A percentile compares a stretch with the other conserved stretches of the same genome.
Conservation (phyloP, 2,888 invertebrate species). For the Drosophila borborema region DNA sequence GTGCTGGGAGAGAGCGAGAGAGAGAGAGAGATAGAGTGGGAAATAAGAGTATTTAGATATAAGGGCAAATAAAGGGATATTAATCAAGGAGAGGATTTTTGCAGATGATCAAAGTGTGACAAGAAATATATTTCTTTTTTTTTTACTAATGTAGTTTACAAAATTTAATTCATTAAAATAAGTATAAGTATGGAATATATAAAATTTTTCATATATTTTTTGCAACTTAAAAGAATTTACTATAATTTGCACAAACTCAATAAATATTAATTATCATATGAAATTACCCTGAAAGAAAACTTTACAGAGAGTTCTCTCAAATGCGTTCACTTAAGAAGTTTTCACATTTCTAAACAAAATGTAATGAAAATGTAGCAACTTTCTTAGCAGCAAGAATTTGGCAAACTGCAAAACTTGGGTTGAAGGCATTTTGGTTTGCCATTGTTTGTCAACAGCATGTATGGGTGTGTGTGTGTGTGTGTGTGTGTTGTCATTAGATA, state of each 20-base stretch:
- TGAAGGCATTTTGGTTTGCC: constrained; percentile 1
- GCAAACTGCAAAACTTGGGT: neutral
- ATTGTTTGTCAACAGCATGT: constrained; percentile 1
- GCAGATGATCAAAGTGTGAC: too few relatives aligned
- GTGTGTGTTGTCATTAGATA: neutral
- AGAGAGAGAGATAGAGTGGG: too few relatives aligned
- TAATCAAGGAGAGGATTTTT: too few relatives aligned
- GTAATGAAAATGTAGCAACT: constrained; percentile 11
- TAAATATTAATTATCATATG: neutral
- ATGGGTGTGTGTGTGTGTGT: constrained; percentile 10
- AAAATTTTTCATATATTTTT: neutral
- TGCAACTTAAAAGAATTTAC: neutral
- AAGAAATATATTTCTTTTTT: too few relatives aligned
- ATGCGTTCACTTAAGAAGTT: constrained; percentile 3
- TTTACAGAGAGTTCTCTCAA: neutral
- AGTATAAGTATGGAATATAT: too few relatives aligned
- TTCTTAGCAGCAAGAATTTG: constrained; percentile 2
- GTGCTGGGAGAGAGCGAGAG: neutral
- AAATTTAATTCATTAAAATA: too few relatives aligned
- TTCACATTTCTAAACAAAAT: neutral
- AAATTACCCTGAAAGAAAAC: neutral
- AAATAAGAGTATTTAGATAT: neutral
- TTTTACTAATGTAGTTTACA: too few relatives aligned
- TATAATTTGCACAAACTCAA: neutral
- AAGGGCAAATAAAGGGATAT: too few relatives aligned